Conservation (phyloP, 2,797 vertebrate genomes). For the Paguma larvata region DNA sequence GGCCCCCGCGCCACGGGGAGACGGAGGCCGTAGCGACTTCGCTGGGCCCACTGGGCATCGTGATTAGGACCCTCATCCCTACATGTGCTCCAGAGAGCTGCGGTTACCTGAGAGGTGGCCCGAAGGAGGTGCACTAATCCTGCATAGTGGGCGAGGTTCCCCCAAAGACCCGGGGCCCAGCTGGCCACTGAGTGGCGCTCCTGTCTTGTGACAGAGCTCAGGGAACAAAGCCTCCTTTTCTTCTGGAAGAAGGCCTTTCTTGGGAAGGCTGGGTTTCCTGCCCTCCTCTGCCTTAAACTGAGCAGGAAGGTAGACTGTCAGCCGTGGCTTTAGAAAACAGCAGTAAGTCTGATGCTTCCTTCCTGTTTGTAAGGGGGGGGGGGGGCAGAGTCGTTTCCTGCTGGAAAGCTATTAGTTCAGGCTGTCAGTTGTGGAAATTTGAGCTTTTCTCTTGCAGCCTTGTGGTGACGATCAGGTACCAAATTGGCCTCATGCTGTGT, state of each 20-base stretch:
- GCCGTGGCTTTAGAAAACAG: background rate
- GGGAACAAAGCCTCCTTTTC: background rate
- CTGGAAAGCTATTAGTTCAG: background rate
- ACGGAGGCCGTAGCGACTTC: background rate
- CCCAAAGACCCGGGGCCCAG: background rate
- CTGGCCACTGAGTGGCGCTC: background rate
- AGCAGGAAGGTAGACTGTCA: background rate
- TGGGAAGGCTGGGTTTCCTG: background rate
- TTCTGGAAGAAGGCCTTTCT: background rate
- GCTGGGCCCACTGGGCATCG: too few species aligned
- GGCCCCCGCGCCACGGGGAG: background rate
- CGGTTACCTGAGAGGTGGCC: background rate
- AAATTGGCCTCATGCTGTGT: background rate
- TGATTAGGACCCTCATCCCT: background rate
- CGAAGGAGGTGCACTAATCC: background rate
- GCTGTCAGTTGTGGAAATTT: background rate
- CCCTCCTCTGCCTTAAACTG: background rate
- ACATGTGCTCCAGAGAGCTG: background rate
- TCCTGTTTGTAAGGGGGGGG: background rate
- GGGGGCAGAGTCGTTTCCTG: background rate
- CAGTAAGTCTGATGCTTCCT: background rate
- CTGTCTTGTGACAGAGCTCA: background rate
- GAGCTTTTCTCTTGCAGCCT: background rate
- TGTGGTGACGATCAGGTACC: background rate
- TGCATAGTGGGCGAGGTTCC: background rate